A percentile compares a stretch with the other conserved stretches of the same genome.
Evolutionary conservation across 2,888 invertebrate species (phyloP).

Genomic region (Amiota communis): DNA sequence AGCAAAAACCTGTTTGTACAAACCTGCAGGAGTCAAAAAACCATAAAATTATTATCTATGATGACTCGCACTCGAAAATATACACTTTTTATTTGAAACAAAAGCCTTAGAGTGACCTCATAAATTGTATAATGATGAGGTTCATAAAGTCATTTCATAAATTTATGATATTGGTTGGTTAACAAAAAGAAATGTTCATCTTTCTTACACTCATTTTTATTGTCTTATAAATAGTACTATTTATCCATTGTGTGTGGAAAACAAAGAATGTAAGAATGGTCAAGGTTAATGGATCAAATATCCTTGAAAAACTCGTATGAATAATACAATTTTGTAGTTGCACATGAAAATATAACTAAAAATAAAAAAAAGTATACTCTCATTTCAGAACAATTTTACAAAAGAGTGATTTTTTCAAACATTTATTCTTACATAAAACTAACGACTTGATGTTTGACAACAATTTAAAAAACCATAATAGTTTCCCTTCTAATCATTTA

Average conservation of each 20-base stretch:
- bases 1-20: neutral
- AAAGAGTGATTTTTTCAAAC: neutral
- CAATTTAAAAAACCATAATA: slow-evolving; percentile 63
- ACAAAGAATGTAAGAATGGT: neutral
- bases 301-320: slow-evolving; percentile 46
- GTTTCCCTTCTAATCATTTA: slow-evolving; percentile 35
- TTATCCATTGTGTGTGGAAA: neutral
- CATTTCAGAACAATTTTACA: neutral
- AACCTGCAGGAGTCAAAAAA: slow-evolving; percentile 14
- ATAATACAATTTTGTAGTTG: neutral
- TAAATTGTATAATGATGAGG: slow-evolving; percentile 61
- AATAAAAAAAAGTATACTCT: neutral
- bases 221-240: neutral
- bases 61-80: neutral
- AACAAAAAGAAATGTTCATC: neutral
- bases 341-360: neutral
- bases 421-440: neutral
- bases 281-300: slow-evolving; percentile 46
- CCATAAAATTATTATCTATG: slow-evolving; percentile 18
- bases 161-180: slow-evolving; percentile 4
- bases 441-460: slow-evolving; percentile 39
- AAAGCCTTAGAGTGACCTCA: slow-evolving; percentile 56
- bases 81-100: neutral
- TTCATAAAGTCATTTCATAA: slow-evolving; percentile 61
- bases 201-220: slow-evolving; percentile 28